A percentile compares a stretch with the other conserved stretches of the same genome.
Evolutionary conservation across 1,140 invertebrate genomes (phyloP).

Genomic region (Drosophila lowei): DNA sequence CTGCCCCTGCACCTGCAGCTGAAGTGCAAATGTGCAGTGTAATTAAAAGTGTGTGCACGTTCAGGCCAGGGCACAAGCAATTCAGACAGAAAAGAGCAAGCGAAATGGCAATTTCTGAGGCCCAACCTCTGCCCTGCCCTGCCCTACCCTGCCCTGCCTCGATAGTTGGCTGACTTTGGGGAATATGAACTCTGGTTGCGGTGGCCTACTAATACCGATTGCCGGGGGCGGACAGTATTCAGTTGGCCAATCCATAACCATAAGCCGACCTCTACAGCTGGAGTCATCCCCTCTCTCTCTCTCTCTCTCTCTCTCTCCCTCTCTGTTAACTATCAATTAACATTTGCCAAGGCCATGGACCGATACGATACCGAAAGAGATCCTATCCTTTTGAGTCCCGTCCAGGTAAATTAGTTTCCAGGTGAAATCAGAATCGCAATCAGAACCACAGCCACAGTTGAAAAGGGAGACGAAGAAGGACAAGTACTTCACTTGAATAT

Average conservation of each 20-base stretch:
- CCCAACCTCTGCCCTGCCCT: neutral
- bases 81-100: conserved; percentile 66
- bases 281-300: conserved; percentile 7
- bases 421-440: conserved; percentile 39
- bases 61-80: conserved; percentile 36
- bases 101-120: conserved; percentile 38
- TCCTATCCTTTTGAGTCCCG: conserved; percentile 2
- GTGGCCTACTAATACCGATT: conserved; percentile 50
- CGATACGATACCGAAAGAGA: conserved; percentile 9
- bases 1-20: conserved; percentile 43
- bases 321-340: conserved; percentile 46
- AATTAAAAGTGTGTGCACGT: conserved; percentile 72
- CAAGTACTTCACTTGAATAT: conserved; percentile 56
- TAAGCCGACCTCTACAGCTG: conserved; percentile 46
- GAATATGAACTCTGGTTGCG: conserved; percentile 38
- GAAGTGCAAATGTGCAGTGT: conserved; percentile 80
- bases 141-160: neutral
- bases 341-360: conserved; percentile 55
- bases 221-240: conserved; percentile 23
- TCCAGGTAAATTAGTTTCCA: conserved; percentile 46
- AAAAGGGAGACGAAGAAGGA: conserved; percentile 24
- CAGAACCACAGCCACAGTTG: conserved; percentile 25
- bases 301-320: neutral
- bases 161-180: conserved; percentile 57
- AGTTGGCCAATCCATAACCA: conserved; percentile 54